Evolutionary conservation across 2,113 vertebrate genomes (phyloP).

Genomic region (Microcebus lehilahytsara): DNA sequence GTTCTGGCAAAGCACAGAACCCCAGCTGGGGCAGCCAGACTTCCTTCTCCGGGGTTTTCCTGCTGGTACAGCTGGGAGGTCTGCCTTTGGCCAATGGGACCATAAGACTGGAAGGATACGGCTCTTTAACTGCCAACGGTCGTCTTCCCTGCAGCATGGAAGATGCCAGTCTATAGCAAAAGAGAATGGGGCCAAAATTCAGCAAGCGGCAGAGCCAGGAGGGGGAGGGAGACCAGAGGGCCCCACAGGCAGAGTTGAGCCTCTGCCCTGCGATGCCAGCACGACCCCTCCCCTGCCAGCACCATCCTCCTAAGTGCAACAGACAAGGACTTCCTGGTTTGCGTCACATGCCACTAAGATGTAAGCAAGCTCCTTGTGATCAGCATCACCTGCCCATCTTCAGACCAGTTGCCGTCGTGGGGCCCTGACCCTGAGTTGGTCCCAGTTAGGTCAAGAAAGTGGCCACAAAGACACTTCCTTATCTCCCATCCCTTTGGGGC

Average conservation of each 20-base stretch:
- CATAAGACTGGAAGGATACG: neutral
- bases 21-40: neutral
- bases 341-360: neutral
- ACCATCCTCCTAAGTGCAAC: neutral
- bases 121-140: neutral
- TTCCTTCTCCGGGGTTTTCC: neutral
- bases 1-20: neutral
- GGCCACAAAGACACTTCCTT: neutral
- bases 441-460: neutral
- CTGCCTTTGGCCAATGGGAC: neutral
- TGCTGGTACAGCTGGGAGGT: neutral
- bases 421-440: neutral
- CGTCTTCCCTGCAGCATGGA: neutral
- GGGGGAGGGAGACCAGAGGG: neutral
- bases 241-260: neutral
- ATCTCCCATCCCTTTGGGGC: neutral
- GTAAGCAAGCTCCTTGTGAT: neutral
- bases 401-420: neutral
- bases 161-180: neutral
- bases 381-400: neutral
- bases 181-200: neutral
- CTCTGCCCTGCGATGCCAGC: rapidly evolving
- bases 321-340: neutral
- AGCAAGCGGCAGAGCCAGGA: neutral
- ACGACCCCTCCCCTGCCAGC: rapidly evolving